Percentiles rank a stretch among this genome's conserved stretches.
Evolutionary conservation across 2,888 invertebrate genomes (phyloP).

Genomic region (Beris chalybata): DNA sequence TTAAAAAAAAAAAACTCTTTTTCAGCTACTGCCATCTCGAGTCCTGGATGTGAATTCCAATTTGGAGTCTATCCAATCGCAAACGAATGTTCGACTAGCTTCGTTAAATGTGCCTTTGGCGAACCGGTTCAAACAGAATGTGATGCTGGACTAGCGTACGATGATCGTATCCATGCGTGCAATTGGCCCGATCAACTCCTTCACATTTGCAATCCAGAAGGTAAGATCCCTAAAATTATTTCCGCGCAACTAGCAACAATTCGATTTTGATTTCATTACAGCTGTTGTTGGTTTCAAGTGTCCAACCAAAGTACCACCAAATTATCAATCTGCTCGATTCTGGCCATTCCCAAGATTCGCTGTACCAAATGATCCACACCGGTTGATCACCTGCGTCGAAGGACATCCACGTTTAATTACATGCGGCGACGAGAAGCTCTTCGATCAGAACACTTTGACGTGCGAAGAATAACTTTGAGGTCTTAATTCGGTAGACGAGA

Average conservation of each 20-base stretch:
- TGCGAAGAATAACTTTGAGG: conserved; percentile 66
- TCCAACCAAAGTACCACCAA: conserved; percentile 79
- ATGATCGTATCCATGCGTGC: conserved; percentile 83
- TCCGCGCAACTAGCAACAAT: neutral
- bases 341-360: conserved; percentile 92
- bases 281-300: conserved; percentile 92
- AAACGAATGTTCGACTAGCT: conserved; percentile 79
- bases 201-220: conserved; percentile 87
- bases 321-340: conserved; percentile 82
- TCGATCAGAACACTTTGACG: conserved; percentile 79
- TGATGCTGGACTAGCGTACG: conserved; percentile 85
- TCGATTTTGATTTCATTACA: conserved; percentile 47
- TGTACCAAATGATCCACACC: conserved; percentile 83
- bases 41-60: conserved; percentile 83
- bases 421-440: conserved; percentile 85
- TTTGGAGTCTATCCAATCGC: conserved; percentile 87
- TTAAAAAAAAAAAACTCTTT: neutral
- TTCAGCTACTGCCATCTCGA: conserved; percentile 75
- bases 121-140: conserved; percentile 79
- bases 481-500: too few relatives aligned
- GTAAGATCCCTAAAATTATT: conserved; percentile 55
- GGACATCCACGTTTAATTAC: conserved; percentile 84
- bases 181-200: conserved; percentile 92
- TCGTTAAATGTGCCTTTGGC: conserved; percentile 83
- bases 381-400: conserved; percentile 88